These are phyloP conservation scores for Neotoma lepida DNA, from an alignment of 2,113 vertebrate species.

Conservation along the genomic window DNA sequence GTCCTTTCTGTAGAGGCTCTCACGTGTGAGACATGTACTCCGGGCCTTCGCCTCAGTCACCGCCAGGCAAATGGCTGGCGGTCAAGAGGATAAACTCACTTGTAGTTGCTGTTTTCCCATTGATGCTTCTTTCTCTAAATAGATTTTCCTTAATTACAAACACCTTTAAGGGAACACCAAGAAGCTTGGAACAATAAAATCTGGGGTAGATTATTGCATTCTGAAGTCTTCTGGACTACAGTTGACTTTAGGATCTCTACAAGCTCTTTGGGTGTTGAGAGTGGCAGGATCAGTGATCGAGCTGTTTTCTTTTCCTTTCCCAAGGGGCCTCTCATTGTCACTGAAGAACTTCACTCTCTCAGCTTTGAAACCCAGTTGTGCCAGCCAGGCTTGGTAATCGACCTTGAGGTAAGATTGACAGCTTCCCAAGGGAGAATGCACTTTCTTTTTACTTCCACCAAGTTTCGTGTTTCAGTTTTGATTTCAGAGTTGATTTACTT, in stretches of 20 bases:
- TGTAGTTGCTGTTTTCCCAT: background rate
- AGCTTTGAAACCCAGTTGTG: conserved; percentile 95
- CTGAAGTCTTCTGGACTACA: background rate
- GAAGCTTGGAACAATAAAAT: background rate
- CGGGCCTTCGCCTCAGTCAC: no score
- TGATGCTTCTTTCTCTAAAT: background rate
- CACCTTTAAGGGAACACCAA: background rate
- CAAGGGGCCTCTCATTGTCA: conserved; percentile 97
- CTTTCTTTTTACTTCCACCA: background rate
- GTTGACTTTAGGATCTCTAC: background rate
- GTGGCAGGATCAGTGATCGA: background rate
- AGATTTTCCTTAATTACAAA: background rate
- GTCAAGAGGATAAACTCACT: background rate
- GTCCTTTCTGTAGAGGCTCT: background rate
- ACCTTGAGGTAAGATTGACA: conserved; percentile 90
- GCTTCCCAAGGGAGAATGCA: background rate
- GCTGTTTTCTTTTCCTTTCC: background rate
- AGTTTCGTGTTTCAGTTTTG: conserved; percentile 17
- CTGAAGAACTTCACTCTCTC: conserved; percentile 97
- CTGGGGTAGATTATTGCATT: background rate
- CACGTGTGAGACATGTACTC: rapidly evolving
- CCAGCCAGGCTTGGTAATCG: conserved; percentile 91
- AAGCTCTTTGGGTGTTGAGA: background rate
- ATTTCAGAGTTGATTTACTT: background rate
- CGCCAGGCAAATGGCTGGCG: background rate